A percentile compares a stretch with the other conserved stretches of the same genome.
Evolutionary conservation across 2,113 vertebrate species (phyloP).

Genomic region (Ammodytes dubius): DNA sequence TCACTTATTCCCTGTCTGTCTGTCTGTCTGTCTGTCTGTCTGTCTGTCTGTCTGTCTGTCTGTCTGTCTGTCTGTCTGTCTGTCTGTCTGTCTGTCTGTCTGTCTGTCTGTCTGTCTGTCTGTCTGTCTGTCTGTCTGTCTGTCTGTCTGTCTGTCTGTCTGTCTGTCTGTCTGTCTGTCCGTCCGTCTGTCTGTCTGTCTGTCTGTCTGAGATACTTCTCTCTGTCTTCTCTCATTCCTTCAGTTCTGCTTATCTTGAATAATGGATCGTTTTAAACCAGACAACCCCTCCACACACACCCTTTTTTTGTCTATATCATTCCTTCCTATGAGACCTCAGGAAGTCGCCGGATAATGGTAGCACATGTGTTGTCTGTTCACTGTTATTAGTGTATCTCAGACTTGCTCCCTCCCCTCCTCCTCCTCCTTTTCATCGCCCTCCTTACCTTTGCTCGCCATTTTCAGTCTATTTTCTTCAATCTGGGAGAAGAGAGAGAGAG

Average conservation of each 20-base stretch:
- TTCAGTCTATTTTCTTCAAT: conserved; percentile 43
- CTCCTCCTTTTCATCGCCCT: conserved; percentile 6
- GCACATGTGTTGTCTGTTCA: conserved; percentile 59
- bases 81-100: conserved; percentile 15
- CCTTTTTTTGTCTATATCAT: conserved; percentile 16
- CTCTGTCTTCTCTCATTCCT: conserved; percentile 11
- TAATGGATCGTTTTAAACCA: conserved; percentile 74
- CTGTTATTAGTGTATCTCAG: conserved; percentile 49
- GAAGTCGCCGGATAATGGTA: conserved; percentile 45
- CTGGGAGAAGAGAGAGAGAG: background rate
- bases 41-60: conserved; percentile 16
- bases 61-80: background rate
- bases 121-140: conserved; percentile 17
- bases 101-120: background rate
- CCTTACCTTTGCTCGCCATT: conserved; percentile 28
- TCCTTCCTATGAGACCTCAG: conserved; percentile 29
- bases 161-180: too few species aligned
- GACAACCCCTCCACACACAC: conserved; percentile 26
- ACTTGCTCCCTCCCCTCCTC: background rate
- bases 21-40: conserved; percentile 2
- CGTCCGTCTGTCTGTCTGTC: conserved; percentile 16
- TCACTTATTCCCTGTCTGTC: too few species aligned
- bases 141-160: conserved; percentile 1
- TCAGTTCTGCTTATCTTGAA: conserved; percentile 62
- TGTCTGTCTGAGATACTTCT: conserved; percentile 2